A percentile compares a stretch with the other conserved stretches of the same genome.
Evolutionary conservation across 53 echinoderm and acorn worm species (phyloP).

Genomic region (Astropecten irregularis): DNA sequence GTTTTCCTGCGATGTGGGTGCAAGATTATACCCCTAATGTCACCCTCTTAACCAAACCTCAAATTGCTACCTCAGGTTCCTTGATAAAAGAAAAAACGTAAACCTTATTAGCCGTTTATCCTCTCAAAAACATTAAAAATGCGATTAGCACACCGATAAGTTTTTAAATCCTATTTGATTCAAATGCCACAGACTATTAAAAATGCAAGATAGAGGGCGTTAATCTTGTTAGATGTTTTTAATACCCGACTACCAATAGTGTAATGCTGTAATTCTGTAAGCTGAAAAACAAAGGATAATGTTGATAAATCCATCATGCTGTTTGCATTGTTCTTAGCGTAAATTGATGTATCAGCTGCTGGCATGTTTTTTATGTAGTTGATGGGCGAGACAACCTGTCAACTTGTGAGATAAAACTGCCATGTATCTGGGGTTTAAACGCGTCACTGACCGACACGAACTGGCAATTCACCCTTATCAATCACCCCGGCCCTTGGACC

Average conservation of each 20-base stretch:
- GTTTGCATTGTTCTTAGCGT: no score
- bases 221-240: background rate
- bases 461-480: constrained; percentile 23
- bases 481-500: background rate
- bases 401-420: no score
- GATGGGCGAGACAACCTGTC: no score
- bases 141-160: constrained; percentile 26
- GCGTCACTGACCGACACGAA: constrained; percentile 45
- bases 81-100: background rate
- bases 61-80: background rate
- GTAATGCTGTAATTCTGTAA: background rate
- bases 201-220: background rate
- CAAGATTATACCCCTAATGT: background rate
- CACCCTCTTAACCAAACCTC: background rate
- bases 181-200: background rate
- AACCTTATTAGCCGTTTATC: background rate
- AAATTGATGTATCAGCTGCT: no score
- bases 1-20: constrained; percentile 3
- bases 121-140: constrained; percentile 18
- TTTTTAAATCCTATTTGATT: background rate
- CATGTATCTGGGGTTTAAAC: no score
- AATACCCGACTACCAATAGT: background rate
- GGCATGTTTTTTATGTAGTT: no score
- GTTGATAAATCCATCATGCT: no score
- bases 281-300: no score